A percentile compares a stretch with the other conserved stretches of the same genome.
Conservation (phyloP, 2,888 invertebrate genomes). For the Pherbina coryleti region DNA sequence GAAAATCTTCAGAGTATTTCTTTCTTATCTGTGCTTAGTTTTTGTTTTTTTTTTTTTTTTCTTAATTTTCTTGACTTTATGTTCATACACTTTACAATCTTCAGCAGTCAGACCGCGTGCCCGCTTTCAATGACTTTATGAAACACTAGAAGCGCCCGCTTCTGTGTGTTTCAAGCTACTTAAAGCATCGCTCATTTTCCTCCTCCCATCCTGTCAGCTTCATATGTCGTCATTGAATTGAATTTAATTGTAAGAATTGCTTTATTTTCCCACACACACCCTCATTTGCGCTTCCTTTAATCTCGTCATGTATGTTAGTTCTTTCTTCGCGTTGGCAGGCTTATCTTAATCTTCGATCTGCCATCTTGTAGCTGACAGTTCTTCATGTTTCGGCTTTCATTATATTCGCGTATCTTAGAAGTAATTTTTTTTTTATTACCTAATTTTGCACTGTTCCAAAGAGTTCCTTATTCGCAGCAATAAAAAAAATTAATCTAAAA, state of each 20-base stretch:
- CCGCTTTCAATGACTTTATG: not conserved
- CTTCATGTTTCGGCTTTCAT: too few species aligned
- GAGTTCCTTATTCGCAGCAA: too few species aligned
- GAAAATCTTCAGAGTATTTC: not conserved
- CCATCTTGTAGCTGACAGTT: too few species aligned
- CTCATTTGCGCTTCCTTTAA: not conserved
- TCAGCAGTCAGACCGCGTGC: not conserved
- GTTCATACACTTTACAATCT: not conserved
- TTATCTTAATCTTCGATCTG: too few species aligned
- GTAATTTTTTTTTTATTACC: too few species aligned
- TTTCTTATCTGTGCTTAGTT: not conserved
- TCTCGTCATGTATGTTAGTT: not conserved
- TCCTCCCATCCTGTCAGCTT: not conserved
- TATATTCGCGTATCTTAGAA: too few species aligned
- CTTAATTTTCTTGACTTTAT: too few species aligned
- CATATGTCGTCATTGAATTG: not conserved
- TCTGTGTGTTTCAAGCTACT: too few species aligned
- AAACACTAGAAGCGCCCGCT: slow-evolving; percentile 2
- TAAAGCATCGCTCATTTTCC: not conserved
- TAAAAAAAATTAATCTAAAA: too few species aligned
- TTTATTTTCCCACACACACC: not conserved
- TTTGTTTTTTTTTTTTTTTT: not conserved
- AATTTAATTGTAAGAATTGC: too few species aligned
- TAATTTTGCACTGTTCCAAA: too few species aligned
- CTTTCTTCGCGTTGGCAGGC: too few species aligned